Percentiles rank a stretch among this genome's conserved stretches.
Conservation (phyloP, 2,113 vertebrate species). For the Spea bombifrons region DNA sequence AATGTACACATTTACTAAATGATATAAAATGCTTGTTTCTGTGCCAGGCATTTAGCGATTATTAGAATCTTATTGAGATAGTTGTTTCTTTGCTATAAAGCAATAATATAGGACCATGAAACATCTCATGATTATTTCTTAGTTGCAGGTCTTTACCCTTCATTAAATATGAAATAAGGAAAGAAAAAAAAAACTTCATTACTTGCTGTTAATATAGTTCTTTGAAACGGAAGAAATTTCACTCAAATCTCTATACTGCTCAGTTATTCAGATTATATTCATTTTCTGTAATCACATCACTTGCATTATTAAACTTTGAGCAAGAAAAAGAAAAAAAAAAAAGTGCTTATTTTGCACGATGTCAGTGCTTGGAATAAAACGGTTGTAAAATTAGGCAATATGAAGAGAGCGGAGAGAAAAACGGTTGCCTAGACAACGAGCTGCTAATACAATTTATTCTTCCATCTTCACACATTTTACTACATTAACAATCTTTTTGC, state of each 20-base stretch:
- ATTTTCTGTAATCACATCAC: slow-evolving; percentile 54
- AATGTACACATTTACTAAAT: too few species aligned
- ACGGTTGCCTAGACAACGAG: slow-evolving; percentile 34
- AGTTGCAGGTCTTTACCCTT: too few species aligned
- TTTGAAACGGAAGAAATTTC: slow-evolving; percentile 55
- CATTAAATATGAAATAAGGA: too few species aligned
- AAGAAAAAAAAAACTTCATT: too few species aligned
- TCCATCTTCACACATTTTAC: slow-evolving; percentile 10
- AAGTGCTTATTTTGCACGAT: slow-evolving; percentile 39
- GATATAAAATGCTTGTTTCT: too few species aligned
- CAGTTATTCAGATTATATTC: slow-evolving; percentile 52
- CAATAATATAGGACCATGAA: too few species aligned
- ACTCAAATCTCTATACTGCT: slow-evolving; percentile 36
- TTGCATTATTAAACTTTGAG: slow-evolving; percentile 58
- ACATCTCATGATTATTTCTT: too few species aligned
- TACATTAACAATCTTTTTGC: slow-evolving; percentile 15
- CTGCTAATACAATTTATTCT: slow-evolving; percentile 46
- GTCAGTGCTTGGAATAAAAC: slow-evolving; percentile 29
- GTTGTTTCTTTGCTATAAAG: too few species aligned
- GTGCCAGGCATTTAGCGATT: too few species aligned
- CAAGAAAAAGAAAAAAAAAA: slow-evolving; percentile 51
- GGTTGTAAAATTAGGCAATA: slow-evolving; percentile 1
- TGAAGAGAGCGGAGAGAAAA: slow-evolving; percentile 16
- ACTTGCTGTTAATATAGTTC: too few species aligned
- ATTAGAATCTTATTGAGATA: too few species aligned